Conservation (phyloP, 2,113 vertebrate genomes). For the Tachuris rubrigastra region DNA sequence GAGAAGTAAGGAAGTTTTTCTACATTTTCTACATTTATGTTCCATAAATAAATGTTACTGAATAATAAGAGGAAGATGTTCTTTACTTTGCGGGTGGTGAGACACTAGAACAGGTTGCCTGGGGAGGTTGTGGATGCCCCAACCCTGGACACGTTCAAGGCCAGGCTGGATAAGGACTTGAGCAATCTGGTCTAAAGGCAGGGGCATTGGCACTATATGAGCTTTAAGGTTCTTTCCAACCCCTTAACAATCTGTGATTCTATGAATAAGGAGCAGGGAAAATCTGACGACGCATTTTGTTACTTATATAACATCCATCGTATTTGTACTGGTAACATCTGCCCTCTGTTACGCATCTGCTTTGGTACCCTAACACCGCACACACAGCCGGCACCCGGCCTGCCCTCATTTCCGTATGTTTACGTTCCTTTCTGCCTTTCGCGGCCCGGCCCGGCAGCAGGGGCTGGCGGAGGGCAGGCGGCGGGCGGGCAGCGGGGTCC, state of each 20-base stretch:
- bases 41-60: neutral
- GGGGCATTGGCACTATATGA: neutral
- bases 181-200: neutral
- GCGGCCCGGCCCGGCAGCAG: neutral
- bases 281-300: neutral
- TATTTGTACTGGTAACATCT: fast-evolving
- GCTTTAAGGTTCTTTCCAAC: neutral
- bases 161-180: neutral
- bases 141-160: neutral
- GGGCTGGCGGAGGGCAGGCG: fast-evolving
- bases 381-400: neutral
- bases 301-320: fast-evolving
- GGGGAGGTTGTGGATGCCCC: neutral
- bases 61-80: neutral
- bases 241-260: neutral
- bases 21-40: neutral
- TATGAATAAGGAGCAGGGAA: neutral
- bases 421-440: fast-evolving
- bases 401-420: fast-evolving
- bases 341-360: fast-evolving
- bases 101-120: neutral
- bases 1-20: neutral
- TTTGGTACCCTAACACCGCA: neutral
- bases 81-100: neutral
- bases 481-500: neutral